Percentiles rank a stretch among this genome's conserved stretches.
Conservation (phyloP, 2,113 vertebrate species). For the Crotalus tigris region DNA sequence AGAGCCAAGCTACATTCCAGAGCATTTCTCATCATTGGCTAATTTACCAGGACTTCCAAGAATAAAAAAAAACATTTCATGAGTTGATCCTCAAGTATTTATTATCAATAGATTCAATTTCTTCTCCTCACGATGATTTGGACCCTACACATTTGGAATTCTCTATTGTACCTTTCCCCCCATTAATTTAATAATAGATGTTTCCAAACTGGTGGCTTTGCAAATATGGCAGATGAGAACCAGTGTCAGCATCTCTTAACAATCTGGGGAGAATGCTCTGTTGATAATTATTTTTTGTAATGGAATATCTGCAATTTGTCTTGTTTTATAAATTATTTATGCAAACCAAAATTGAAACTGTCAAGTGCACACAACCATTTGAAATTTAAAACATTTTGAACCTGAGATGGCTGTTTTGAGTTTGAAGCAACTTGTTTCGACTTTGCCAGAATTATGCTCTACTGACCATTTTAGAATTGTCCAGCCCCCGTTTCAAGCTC, state of each 20-base stretch:
- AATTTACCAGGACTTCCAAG: not conserved
- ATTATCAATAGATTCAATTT: not conserved
- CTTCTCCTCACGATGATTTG: not conserved
- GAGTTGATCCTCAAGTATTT: not conserved
- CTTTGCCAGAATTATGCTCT: not conserved
- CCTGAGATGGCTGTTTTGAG: not conserved
- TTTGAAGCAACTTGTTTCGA: not conserved
- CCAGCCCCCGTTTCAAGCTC: not conserved
- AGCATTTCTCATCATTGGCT: not conserved
- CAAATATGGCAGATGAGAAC: not conserved
- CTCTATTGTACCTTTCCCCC: not conserved
- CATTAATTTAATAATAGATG: not conserved
- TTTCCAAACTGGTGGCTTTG: not conserved
- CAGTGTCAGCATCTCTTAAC: not conserved
- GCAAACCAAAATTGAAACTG: not conserved
- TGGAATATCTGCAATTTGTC: not conserved
- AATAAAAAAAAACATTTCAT: not conserved
- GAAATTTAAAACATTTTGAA: not conserved
- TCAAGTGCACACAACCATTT: not conserved
- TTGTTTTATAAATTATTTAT: not conserved
- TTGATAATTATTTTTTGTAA: not conserved
- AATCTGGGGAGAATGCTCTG: not conserved
- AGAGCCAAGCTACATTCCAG: not conserved
- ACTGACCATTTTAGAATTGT: not conserved
- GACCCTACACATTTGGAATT: not conserved